Conservation (phyloP, 2,888 invertebrate species). For the Linnaemya vulpina region DNA sequence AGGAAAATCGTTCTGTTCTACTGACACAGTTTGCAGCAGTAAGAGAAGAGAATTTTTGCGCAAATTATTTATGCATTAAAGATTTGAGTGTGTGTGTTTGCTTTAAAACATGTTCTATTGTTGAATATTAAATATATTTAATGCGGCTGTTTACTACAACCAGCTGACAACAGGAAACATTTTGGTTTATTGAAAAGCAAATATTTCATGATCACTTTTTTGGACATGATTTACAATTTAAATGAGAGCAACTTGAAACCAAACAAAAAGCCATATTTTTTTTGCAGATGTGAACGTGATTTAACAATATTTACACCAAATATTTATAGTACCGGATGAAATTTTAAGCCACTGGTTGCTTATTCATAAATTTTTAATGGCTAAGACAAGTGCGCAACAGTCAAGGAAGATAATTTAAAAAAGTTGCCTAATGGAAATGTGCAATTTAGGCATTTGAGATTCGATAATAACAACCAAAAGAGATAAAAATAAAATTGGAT, state of each 20-base stretch:
- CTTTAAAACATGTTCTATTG: neutral
- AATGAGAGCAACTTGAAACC: conserved; percentile 13
- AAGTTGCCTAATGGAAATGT: conserved; percentile 8
- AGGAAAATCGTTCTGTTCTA: conserved; percentile 45
- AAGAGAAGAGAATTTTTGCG: conserved; percentile 28
- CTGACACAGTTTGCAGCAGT: conserved; percentile 39
- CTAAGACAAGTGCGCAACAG: neutral
- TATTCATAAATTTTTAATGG: conserved; percentile 1
- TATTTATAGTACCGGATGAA: conserved; percentile 42
- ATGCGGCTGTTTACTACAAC: neutral
- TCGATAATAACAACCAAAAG: conserved; percentile 3
- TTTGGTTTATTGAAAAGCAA: neutral
- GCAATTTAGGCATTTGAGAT: neutral
- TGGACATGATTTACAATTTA: conserved; percentile 9
- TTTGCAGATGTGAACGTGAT: neutral
- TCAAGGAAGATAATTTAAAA: conserved; percentile 17
- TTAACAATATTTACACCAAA: conserved; percentile 20
- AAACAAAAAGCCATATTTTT: neutral
- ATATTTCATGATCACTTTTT: conserved; percentile 8
- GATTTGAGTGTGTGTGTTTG: neutral
- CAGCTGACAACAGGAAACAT: conserved; percentile 12
- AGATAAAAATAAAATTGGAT: conserved; percentile 3
- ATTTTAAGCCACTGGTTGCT: conserved; percentile 36
- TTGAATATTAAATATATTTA: neutral
- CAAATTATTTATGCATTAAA: conserved; percentile 23